Conservation (phyloP, 2,113 vertebrate genomes). For the Pangasianodon gigas region DNA sequence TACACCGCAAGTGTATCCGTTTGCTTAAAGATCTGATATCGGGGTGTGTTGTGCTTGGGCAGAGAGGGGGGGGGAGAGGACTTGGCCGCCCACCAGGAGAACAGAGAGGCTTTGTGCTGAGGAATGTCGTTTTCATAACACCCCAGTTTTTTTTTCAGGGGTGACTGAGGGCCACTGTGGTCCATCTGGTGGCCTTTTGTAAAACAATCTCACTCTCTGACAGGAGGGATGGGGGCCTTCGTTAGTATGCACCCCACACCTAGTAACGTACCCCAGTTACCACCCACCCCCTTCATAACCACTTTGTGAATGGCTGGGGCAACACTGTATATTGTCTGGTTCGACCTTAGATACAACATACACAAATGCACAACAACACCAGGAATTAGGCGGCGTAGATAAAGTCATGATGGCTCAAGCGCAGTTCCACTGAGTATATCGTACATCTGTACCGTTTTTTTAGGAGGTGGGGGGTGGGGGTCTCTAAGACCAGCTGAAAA, state of each 20-base stretch:
- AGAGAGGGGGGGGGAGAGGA: not conserved
- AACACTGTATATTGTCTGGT: conserved; percentile 65
- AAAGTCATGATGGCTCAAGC: not conserved
- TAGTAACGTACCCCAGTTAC: conserved; percentile 51
- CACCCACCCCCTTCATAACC: conserved; percentile 62
- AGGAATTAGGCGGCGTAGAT: not conserved
- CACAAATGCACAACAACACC: conserved; percentile 10
- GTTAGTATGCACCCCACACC: conserved; percentile 74
- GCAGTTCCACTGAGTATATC: not conserved
- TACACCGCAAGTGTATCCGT: not conserved
- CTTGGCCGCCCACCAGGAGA: conserved; percentile 63
- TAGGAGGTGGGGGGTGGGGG: not conserved
- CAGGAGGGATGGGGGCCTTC: conserved; percentile 54
- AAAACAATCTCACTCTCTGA: conserved; percentile 62
- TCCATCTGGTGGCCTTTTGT: conserved; percentile 76
- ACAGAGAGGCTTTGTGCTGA: conserved; percentile 77
- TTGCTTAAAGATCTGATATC: conserved; percentile 21
- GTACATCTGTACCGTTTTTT: not conserved
- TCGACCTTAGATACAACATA: conserved; percentile 34
- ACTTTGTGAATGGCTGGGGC: conserved; percentile 62
- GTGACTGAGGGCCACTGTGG: conserved; percentile 61
- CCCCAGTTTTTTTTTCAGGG: conserved; percentile 69
- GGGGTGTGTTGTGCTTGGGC: conserved; percentile 5
- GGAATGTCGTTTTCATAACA: conserved; percentile 78
- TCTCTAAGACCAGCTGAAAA: conserved; percentile 20